Evolutionary conservation across 2,797 vertebrate genomes (phyloP).

Genomic region (Poeciliopsis presidionis): DNA sequence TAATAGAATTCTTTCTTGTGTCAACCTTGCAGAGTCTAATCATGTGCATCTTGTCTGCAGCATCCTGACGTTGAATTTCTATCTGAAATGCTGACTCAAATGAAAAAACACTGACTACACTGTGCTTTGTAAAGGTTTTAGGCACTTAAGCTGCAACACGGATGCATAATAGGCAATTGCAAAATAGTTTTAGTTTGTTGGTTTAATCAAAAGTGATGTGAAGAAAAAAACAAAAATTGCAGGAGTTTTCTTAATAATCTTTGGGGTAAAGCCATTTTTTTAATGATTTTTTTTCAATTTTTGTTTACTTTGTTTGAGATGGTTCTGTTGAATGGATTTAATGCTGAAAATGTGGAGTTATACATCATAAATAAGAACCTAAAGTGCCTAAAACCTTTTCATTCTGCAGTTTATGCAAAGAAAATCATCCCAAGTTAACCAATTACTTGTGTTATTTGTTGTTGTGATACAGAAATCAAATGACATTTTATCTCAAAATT

Average conservation of each 20-base stretch:
- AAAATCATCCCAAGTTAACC: constrained; percentile 8
- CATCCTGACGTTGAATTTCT: constrained; percentile 15
- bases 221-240: not conserved
- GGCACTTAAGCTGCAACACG: constrained; percentile 4
- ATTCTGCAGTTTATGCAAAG: not conserved
- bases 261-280: not conserved
- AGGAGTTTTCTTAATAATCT: not conserved
- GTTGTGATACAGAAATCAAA: constrained; percentile 27
- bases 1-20: constrained; percentile 8
- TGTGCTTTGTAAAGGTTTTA: constrained; percentile 14
- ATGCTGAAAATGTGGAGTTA: not conserved
- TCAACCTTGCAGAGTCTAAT: constrained; percentile 7
- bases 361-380: not conserved
- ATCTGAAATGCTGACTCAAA: constrained; percentile 18
- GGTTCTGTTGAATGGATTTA: constrained; percentile 2
- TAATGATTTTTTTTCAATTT: not conserved
- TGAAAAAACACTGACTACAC: constrained; percentile 24
- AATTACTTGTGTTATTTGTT: constrained; percentile 24
- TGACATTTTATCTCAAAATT: constrained; percentile 43
- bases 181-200: constrained; percentile 2
- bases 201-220: not conserved
- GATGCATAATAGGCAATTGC: not conserved
- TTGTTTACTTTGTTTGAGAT: not conserved
- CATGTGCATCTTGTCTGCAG: not conserved
- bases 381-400: constrained; percentile 16